Evolutionary conservation across 1,140 invertebrate genomes (phyloP).

Genomic region (Maniola jurtina): DNA sequence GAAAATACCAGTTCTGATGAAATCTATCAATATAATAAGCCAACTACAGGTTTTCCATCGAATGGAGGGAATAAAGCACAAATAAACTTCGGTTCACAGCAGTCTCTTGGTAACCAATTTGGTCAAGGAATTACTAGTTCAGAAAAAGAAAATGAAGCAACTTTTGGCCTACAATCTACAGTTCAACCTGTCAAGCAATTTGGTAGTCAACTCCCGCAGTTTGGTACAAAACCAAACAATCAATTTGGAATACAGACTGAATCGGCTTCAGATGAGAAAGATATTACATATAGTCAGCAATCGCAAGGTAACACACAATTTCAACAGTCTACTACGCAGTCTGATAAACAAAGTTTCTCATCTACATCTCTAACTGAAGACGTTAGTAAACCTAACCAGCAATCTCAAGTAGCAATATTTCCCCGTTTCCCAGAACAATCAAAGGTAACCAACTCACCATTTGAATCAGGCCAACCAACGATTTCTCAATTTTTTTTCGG

Average conservation of each 20-base stretch:
- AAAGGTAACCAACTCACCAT: background rate
- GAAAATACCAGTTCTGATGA: background rate
- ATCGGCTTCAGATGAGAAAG: no score
- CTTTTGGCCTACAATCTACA: background rate
- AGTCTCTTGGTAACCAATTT: background rate
- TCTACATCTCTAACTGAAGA: background rate
- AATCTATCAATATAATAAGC: conserved; percentile 48
- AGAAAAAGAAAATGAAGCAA: background rate
- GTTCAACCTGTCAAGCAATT: background rate
- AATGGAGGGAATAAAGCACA: background rate
- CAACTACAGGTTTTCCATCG: conserved; percentile 10
- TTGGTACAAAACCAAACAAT: background rate
- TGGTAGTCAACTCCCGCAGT: background rate
- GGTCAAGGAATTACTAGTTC: background rate
- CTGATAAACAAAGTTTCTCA: background rate
- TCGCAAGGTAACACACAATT: background rate
- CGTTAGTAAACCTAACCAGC: background rate
- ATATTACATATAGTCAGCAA: background rate
- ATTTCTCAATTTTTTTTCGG: background rate
- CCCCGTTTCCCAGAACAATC: background rate
- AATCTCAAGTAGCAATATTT: background rate
- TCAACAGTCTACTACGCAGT: background rate
- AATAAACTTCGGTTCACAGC: background rate
- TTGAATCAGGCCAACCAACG: background rate
- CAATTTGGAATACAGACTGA: conserved; percentile 5